phyloP scores from a whole-genome alignment of 2,888 invertebrate genomes.

The Tortricodes alternella region DNA sequence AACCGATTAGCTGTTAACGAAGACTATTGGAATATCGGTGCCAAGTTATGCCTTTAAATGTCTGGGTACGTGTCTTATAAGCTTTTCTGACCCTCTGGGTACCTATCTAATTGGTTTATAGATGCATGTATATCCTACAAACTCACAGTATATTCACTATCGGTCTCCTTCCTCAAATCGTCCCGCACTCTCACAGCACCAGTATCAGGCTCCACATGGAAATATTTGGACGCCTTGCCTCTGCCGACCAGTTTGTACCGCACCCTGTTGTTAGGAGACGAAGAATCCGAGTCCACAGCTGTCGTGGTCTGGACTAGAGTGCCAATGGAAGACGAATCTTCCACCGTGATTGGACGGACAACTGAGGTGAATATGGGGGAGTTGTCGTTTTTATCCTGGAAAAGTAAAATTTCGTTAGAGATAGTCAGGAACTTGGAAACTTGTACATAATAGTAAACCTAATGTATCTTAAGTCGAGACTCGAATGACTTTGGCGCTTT shows the following conservation, averaged over 20 bases:
- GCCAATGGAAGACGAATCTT: constrained; percentile 92
- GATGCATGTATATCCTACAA: neutral
- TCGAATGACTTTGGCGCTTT: too few species aligned
- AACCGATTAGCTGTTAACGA: too few species aligned
- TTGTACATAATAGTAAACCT: too few species aligned
- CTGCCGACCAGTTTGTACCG: constrained; percentile 91
- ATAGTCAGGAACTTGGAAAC: too few species aligned
- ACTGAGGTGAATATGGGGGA: constrained; percentile 93
- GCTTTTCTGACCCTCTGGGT: too few species aligned
- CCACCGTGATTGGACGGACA: constrained; percentile 91
- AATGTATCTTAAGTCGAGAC: too few species aligned
- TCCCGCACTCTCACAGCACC: constrained; percentile 91
- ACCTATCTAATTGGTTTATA: too few species aligned
- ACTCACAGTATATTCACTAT: constrained; percentile 93
- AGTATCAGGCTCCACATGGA: constrained; percentile 92
- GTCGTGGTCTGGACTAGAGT: constrained; percentile 89
- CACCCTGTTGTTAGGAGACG: constrained; percentile 91
- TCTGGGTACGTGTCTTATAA: too few species aligned
- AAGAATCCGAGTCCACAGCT: constrained; percentile 93
- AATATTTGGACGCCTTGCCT: constrained; percentile 92
- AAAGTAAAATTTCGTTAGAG: too few species aligned
- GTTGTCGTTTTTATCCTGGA: constrained; percentile 93
- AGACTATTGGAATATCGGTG: too few species aligned
- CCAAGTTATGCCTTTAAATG: too few species aligned
- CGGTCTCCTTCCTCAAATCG: constrained; percentile 92